phyloP scores from a whole-genome alignment of 2,797 vertebrate genomes.

The Micrastur ruficollis region DNA sequence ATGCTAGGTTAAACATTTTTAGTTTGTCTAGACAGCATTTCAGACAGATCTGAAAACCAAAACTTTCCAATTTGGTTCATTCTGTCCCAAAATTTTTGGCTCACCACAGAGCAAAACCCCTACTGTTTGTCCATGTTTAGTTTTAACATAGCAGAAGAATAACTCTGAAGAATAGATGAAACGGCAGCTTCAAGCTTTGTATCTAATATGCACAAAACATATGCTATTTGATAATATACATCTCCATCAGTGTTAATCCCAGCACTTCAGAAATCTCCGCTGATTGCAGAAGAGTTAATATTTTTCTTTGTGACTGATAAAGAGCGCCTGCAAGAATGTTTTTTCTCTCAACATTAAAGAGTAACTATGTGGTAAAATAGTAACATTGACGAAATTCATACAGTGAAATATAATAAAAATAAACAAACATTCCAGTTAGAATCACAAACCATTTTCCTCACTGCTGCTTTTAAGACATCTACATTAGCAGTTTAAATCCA shows the following conservation, averaged over 20 bases:
- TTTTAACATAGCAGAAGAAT: background rate
- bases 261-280: background rate
- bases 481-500: background rate
- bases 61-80: background rate
- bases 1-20: background rate
- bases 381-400: background rate
- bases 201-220: background rate
- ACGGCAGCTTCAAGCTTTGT: background rate
- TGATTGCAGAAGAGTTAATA: background rate
- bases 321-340: background rate
- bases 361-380: background rate
- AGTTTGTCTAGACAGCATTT: background rate
- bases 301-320: background rate
- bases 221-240: background rate
- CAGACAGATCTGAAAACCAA: background rate
- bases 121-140: background rate
- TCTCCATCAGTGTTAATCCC: background rate
- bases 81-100: background rate
- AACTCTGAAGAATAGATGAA: background rate
- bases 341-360: fast-evolving
- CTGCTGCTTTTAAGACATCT: background rate
- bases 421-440: background rate
- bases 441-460: background rate
- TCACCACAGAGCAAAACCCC: background rate
- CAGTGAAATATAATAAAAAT: background rate